A percentile compares a stretch with the other conserved stretches of the same genome.
Evolutionary conservation across 2,797 vertebrate genomes (phyloP).

Genomic region (Toxotes lorentzi): DNA sequence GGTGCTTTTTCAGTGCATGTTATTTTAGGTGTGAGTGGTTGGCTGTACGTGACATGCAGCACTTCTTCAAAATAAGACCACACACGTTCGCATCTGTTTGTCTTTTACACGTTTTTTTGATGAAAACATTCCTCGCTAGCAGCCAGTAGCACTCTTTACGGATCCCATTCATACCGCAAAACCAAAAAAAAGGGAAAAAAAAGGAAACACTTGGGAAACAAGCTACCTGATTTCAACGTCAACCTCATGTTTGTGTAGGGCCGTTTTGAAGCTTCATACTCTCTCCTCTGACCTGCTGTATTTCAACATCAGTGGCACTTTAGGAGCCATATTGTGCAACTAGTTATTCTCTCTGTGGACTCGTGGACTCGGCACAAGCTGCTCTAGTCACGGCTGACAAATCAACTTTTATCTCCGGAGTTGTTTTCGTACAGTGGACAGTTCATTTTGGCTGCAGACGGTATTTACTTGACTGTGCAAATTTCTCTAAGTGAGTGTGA

Average conservation of each 20-base stretch:
- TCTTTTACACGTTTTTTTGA: slow-evolving; percentile 14
- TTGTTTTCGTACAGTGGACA: slow-evolving; percentile 51
- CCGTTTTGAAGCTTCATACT: slow-evolving; percentile 15
- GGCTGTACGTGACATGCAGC: slow-evolving; percentile 24
- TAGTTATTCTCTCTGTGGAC: slow-evolving; percentile 42
- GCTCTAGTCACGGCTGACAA: slow-evolving; percentile 50
- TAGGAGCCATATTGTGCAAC: slow-evolving; percentile 55
- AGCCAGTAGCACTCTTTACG: slow-evolving; percentile 41
- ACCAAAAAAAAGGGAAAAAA: background rate
- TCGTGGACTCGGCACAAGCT: slow-evolving; percentile 39
- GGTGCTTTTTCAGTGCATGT: slow-evolving; percentile 71
- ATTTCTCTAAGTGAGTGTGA: slow-evolving; percentile 63
- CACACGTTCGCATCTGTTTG: slow-evolving; percentile 28
- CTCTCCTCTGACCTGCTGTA: slow-evolving; percentile 49
- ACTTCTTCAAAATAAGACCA: slow-evolving; percentile 27
- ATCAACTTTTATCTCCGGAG: slow-evolving; percentile 54
- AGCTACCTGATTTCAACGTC: slow-evolving; percentile 49
- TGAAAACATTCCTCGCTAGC: slow-evolving; percentile 53
- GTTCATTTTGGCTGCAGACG: slow-evolving; percentile 60
- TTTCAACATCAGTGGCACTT: slow-evolving; percentile 53
- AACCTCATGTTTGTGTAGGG: slow-evolving; percentile 38
- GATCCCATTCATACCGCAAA: slow-evolving; percentile 14
- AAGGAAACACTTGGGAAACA: slow-evolving; percentile 21
- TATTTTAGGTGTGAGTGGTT: slow-evolving; percentile 46
- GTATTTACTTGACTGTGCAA: slow-evolving; percentile 77